These are phyloP conservation scores for Embidobia sp. DNA, from an alignment of 2,888 invertebrate genomes.

Conservation along the genomic window DNA sequence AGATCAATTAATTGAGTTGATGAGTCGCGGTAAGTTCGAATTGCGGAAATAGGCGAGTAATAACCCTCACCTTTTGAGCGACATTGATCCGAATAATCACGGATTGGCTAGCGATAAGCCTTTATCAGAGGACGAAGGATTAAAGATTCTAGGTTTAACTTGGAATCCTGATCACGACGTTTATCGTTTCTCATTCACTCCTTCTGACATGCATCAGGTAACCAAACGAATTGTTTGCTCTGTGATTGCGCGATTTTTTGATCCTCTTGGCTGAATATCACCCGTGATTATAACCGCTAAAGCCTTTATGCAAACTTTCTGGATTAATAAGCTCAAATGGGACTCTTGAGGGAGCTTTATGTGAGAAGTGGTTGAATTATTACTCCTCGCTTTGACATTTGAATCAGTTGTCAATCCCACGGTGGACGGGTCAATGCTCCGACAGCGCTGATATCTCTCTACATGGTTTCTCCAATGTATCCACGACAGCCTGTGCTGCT, in stretches of 20 bases:
- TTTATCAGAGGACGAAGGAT: not conserved
- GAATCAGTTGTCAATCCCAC: too few relatives aligned
- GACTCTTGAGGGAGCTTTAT: too few relatives aligned
- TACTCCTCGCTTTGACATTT: too few relatives aligned
- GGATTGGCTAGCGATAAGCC: not conserved
- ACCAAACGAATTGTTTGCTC: not conserved
- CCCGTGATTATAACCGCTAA: conserved; percentile 21
- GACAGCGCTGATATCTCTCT: too few relatives aligned
- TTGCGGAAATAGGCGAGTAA: not conserved
- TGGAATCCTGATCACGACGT: not conserved
- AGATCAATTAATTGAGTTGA: conserved; percentile 6
- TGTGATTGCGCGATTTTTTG: conserved; percentile 10
- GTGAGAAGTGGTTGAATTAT: too few relatives aligned
- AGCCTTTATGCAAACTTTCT: too few relatives aligned
- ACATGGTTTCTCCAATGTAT: too few relatives aligned
- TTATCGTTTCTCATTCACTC: not conserved
- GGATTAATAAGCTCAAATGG: too few relatives aligned
- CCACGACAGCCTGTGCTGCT: too few relatives aligned
- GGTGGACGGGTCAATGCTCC: too few relatives aligned
- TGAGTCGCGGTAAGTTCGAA: conserved; percentile 56
- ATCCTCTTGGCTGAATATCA: conserved; percentile 32
- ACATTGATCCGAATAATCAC: not conserved
- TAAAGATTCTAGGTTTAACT: not conserved
- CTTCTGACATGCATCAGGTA: not conserved
- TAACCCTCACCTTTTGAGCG: not conserved